Base-by-base conservation (phyloP, 92 coral and sea anemone species). In the Paramuricea clavata region DNA sequence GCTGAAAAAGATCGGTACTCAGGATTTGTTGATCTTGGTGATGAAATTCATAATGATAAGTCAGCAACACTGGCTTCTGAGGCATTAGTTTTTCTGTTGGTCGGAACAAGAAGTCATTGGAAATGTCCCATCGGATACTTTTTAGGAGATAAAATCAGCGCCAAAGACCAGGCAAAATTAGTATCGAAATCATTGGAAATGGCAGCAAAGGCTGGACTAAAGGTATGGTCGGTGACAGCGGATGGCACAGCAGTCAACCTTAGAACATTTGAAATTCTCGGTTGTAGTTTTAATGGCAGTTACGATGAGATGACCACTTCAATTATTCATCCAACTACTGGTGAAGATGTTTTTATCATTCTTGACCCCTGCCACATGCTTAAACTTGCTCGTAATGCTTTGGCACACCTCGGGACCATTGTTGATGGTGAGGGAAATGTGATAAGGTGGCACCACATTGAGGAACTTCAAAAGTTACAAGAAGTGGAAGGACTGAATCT, bases 241-340 rank as follows among this genome's bases (percentile, higher is more conserved):
- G 67, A 57, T 57, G 67, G 67, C 6, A 57, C 67, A 6, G 67
- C n/a, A n/a, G n/a, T n/a, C n/a, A n/a, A n/a, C 67, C 67, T 57
- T 5, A 57, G 30, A 57, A 57, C 67, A 57, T 57, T 57, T 57
- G 67, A 57, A 57, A 5, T 57, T 26, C n/a, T 57, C 5, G 67
- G 67, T 57, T 57, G 25, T 57, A 57, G 12, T 6, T 26, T 57
- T 57, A 6, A 19, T 57, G 67, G 67, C n/a, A 57, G 30, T 23
- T 67, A 9, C 41, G 41, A 67, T 22, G 2, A n/a, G n/a, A 67
- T 67, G 74, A 35, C 12, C 4, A 67, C 74, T 2, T 11, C 23
- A 35, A 10, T 67, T 13, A 67, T 7, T 7, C 74, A 67, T 35
- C 74, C 74, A 22, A 27, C 74, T 3, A 22, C 23, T 3, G 21